A percentile compares a stretch with the other conserved stretches of the same genome.
These are phyloP conservation scores for Sarcophaga subvicina DNA, from an alignment of 2,888 invertebrate genomes.

Conservation along the genomic window DNA sequence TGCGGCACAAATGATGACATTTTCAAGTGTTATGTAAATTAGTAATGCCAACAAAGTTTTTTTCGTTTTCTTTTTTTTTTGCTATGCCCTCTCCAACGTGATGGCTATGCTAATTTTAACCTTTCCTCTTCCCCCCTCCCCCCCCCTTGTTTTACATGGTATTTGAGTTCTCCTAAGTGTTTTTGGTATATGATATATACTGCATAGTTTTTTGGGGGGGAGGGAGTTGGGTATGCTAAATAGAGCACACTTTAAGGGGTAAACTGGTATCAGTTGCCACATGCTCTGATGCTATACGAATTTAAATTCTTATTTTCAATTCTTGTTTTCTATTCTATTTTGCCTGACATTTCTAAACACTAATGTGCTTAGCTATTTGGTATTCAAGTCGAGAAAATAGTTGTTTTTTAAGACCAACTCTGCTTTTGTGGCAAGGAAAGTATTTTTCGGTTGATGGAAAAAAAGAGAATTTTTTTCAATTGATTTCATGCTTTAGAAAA, in stretches of 20 bases:
- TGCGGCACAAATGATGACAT: neutral
- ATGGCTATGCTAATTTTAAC: constrained; percentile 48
- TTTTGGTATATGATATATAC: neutral
- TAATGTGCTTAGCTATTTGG: constrained; percentile 50
- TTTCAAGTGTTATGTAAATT: constrained; percentile 39
- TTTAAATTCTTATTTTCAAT: constrained; percentile 15
- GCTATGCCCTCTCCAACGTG: neutral
- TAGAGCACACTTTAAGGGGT: constrained; percentile 49
- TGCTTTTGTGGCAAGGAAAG: too few species aligned
- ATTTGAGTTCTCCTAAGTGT: neutral
- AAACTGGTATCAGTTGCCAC: constrained; percentile 24
- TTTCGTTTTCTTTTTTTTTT: neutral
- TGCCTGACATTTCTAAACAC: constrained; percentile 5
- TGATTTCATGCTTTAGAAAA: too few species aligned
- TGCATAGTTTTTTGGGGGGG: neutral
- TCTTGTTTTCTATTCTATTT: too few species aligned
- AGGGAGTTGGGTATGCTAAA: constrained; percentile 36
- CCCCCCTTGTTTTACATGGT: neutral
- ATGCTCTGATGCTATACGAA: constrained; percentile 22
- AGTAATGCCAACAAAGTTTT: neutral
- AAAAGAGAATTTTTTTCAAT: too few species aligned
- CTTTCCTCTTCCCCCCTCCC: neutral
- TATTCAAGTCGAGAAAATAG: constrained; percentile 41
- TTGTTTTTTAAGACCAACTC: constrained; percentile 23
- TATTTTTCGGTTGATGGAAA: too few species aligned